Percentiles rank a stretch among this genome's conserved stretches.
phyloP scores from a whole-genome alignment of 2,888 invertebrate species.

The Creontiades dilutus region DNA sequence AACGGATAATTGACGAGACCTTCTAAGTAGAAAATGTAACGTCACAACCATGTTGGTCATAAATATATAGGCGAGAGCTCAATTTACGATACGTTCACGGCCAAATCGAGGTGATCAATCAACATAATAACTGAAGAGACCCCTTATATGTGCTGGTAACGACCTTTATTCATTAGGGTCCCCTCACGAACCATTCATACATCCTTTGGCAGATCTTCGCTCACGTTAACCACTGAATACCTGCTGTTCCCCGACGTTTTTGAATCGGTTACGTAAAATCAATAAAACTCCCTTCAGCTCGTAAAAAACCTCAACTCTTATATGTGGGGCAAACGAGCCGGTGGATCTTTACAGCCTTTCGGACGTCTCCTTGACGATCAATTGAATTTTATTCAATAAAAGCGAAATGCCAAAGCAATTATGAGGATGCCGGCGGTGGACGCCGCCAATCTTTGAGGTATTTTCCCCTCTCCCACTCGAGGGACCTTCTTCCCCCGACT shows the following conservation, averaged over 20 bases:
- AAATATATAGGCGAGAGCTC: too few species aligned
- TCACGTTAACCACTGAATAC: not conserved
- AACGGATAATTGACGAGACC: too few species aligned
- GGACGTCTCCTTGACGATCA: not conserved
- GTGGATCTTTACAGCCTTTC: conserved; percentile 18
- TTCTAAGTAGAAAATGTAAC: too few species aligned
- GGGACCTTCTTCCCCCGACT: not conserved
- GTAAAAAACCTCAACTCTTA: not conserved
- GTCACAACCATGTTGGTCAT: too few species aligned
- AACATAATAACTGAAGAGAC: not conserved
- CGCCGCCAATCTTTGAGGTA: conserved; percentile 20
- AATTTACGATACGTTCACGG: not conserved
- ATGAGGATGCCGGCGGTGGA: conserved; percentile 4
- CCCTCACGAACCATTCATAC: not conserved
- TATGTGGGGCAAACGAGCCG: not conserved
- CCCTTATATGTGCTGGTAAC: not conserved
- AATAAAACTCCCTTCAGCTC: not conserved
- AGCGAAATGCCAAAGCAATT: not conserved
- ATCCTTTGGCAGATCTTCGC: not conserved
- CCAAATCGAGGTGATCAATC: not conserved
- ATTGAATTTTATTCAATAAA: conserved; percentile 32
- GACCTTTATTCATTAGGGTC: not conserved
- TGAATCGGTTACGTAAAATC: not conserved
- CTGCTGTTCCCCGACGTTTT: not conserved
- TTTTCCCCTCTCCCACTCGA: not conserved